These are phyloP conservation scores for Netelia fuscicornis DNA, from an alignment of 2,888 invertebrate genomes.

Conservation along the genomic window DNA sequence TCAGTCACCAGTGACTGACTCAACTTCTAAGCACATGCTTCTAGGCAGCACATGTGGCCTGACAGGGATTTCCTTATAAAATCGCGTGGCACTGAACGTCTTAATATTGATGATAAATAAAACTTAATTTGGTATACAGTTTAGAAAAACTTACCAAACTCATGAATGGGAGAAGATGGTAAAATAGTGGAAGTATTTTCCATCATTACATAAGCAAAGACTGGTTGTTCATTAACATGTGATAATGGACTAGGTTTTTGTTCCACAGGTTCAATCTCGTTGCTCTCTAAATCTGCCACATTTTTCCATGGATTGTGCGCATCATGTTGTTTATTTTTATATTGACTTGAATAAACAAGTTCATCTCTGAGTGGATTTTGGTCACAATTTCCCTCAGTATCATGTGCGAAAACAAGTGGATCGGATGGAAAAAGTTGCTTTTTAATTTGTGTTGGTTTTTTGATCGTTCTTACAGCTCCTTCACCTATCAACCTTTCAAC, in stretches of 20 bases:
- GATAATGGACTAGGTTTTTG: conserved; percentile 33
- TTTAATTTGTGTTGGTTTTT: conserved; percentile 81
- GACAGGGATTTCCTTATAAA: too few species aligned
- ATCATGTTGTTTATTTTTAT: conserved; percentile 17
- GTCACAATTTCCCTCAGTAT: background rate
- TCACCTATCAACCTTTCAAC: conserved; percentile 83
- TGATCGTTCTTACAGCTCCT: conserved; percentile 83
- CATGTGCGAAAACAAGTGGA: conserved; percentile 42
- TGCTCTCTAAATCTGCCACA: background rate
- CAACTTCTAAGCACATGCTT: too few species aligned
- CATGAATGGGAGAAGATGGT: background rate
- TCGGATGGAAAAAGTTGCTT: conserved; percentile 72
- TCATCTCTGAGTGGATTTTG: background rate
- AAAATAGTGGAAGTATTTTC: conserved; percentile 15
- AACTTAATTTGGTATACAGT: too few species aligned
- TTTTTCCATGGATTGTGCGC: background rate
- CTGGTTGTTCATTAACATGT: conserved; percentile 14
- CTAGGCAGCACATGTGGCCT: too few species aligned
- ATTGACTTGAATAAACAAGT: background rate
- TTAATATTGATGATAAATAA: too few species aligned
- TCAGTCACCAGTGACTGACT: too few species aligned
- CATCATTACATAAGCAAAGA: conserved; percentile 4
- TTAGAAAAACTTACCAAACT: background rate
- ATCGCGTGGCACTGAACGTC: too few species aligned
- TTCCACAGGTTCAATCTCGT: conserved; percentile 9